These are phyloP conservation scores for Plagodis pulveraria DNA, from an alignment of 2,888 invertebrate species.

Conservation along the genomic window DNA sequence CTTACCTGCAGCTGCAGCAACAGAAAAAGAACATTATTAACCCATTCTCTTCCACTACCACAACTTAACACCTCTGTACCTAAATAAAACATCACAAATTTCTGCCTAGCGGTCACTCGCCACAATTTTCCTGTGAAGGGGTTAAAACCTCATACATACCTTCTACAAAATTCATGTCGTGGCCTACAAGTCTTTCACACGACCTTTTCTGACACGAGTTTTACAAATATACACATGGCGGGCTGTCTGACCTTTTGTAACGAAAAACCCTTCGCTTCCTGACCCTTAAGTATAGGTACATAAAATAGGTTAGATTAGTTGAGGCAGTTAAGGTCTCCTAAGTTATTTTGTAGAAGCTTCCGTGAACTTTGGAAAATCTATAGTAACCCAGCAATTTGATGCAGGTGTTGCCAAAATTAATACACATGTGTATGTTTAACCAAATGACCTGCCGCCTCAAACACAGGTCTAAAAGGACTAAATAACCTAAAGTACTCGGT, in stretches of 20 bases:
- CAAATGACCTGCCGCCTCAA: too few species aligned
- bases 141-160: neutral
- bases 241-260: slow-evolving; percentile 11
- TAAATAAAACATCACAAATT: slow-evolving; percentile 3
- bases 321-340: too few species aligned
- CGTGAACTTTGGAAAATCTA: too few species aligned
- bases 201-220: slow-evolving; percentile 14
- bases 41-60: neutral
- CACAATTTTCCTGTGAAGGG: slow-evolving; percentile 3
- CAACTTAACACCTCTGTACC: slow-evolving; percentile 3
- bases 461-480: too few species aligned
- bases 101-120: neutral
- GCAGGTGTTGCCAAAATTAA: too few species aligned
- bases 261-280: slow-evolving; percentile 11
- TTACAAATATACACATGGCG: slow-evolving; percentile 7
- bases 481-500: too few species aligned
- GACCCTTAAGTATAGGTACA: neutral
- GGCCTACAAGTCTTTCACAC: slow-evolving; percentile 8
- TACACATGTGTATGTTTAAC: too few species aligned
- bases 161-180: slow-evolving; percentile 15
- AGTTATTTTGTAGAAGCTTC: too few species aligned
- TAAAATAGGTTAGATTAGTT: too few species aligned
- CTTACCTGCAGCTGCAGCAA: too few species aligned
- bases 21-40: too few species aligned
- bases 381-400: too few species aligned